Base-by-base conservation (phyloP, 2,888 invertebrate genomes). In the Hemithea aestivaria region DNA sequence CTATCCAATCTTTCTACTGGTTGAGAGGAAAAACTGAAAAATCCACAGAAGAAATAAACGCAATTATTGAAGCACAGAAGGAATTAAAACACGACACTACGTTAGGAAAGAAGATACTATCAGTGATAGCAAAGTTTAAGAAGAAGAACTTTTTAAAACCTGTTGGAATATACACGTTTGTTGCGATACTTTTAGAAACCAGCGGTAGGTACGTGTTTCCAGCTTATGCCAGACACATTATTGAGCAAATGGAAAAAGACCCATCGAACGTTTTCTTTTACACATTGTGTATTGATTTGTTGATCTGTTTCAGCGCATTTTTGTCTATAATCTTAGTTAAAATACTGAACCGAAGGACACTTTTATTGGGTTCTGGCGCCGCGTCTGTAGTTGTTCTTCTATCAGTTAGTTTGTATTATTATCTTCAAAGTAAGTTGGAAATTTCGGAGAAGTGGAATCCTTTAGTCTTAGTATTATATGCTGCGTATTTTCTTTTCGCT, bases 1-100 rank as follows among this genome's bases (percentile, higher is more conserved):
- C 91, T 0, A 74, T 83, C 44, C 53, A 70, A 7, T 70, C 88
- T 0, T 88, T 90, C 21, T 71, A 74, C 23, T 88, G 81, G 69
- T 78, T 89, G 27, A 69, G 90, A 41, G 90, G 90, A 3, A 55
- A 62, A n/a, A 46, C 40, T 0, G 51, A 56, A 7, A 27, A 55
- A 1, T 49, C 66, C 0, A 48, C 31, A 5, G 45, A 42, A 32
- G 73, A 73, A 38, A 40, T 70, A 0, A 35, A 51, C 4, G 56
- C 61, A 8, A 34, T 73, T 8, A 57, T 72, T 0, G 48, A 53
- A 30, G 44, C 55, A 0, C 68, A 70, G 27, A 57, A 64, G 27
- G 55, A 62, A 7, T 44, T 40, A 27, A 26, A n/a, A 10, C 0
- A 35, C 2, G 10, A 23, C 3, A 7, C n/a, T 12, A 8, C 37